Evolutionary conservation across 2,797 vertebrate species (phyloP).

Genomic region (Xyrichtys novacula): DNA sequence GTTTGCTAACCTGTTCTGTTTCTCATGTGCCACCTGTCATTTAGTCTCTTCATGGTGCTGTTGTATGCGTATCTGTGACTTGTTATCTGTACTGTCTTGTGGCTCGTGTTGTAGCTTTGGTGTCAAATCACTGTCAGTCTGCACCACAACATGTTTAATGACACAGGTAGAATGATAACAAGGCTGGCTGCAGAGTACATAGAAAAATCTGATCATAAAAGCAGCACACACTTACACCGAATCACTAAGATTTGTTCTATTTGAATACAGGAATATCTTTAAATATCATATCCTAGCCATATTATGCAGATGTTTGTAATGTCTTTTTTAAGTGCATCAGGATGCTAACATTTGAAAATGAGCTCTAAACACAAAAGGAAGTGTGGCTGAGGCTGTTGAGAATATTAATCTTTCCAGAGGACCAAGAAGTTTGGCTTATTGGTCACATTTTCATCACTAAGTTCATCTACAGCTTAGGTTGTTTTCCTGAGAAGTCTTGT

Average conservation of each 20-base stretch:
- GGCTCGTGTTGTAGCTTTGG: slow-evolving; percentile 55
- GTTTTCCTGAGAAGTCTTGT: slow-evolving; percentile 9
- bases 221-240: not conserved
- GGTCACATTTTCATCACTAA: too few species aligned
- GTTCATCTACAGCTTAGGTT: too few species aligned
- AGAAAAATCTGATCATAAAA: slow-evolving; percentile 19
- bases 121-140: slow-evolving; percentile 45
- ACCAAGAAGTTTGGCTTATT: too few species aligned
- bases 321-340: too few species aligned
- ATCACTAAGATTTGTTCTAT: too few species aligned
- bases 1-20: slow-evolving; percentile 42
- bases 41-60: slow-evolving; percentile 47
- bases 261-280: too few species aligned
- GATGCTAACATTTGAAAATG: too few species aligned
- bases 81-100: slow-evolving; percentile 62
- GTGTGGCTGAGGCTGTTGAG: too few species aligned
- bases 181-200: slow-evolving; percentile 36
- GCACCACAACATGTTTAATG: slow-evolving; percentile 27
- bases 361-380: too few species aligned
- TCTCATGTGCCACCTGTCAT: slow-evolving; percentile 34
- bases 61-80: slow-evolving; percentile 65
- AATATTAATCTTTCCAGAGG: too few species aligned
- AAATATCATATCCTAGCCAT: too few species aligned
- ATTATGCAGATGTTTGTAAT: too few species aligned
- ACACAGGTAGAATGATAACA: slow-evolving; percentile 15